These are phyloP conservation scores for Drosophila melanogaster DNA, from an alignment of 1,140 invertebrate genomes.

Conservation along the genomic window Release_6_plus_ISO1_MT NT_033777.3:31270501-31271000, in stretches of 20 bases:
- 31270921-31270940: no score
- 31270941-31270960: no score
- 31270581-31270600: constrained; percentile 49
- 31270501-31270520: constrained; percentile 65
- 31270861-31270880: no score
- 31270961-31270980: no score
- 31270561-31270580: constrained; percentile 55
- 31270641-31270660: constrained; percentile 63
- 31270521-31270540: constrained; percentile 68
- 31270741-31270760: constrained; percentile 40
- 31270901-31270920: no score
- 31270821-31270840: not conserved
- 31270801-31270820: not conserved
- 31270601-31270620: constrained; percentile 5
- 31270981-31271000: no score
- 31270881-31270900: no score
- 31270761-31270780: constrained; percentile 73
- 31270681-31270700: constrained; percentile 11
- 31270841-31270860: no score
- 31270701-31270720: constrained; percentile 18
- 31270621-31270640: constrained; percentile 28
- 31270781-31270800: constrained; percentile 24
- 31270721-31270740: constrained; percentile 50
- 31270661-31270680: constrained; percentile 22
- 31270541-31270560: constrained; percentile 71